Conservation (phyloP, 2,888 invertebrate species). For the Odiellus spinosus region DNA sequence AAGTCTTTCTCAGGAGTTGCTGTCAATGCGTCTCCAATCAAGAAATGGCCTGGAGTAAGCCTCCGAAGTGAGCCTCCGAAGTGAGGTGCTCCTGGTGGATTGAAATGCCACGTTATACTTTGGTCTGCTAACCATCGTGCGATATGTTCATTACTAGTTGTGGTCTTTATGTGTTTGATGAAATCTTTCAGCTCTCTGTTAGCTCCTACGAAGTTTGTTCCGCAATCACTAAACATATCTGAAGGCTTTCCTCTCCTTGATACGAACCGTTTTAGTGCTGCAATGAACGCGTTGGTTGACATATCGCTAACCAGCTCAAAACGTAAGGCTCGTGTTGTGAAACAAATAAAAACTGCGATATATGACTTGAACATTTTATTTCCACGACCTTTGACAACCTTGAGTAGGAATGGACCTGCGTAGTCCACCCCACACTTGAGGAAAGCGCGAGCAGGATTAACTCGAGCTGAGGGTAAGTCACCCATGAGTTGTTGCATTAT, state of each 20-base stretch:
- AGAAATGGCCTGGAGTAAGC: slow-evolving; percentile 25
- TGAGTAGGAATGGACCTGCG: slow-evolving; percentile 7
- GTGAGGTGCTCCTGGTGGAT: slow-evolving; percentile 15
- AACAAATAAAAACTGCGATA: slow-evolving; percentile 11
- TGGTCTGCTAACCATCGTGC: slow-evolving; percentile 5
- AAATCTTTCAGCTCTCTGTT: slow-evolving; percentile 6
- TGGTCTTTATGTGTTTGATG: too few species aligned
- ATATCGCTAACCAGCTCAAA: slow-evolving; percentile 15
- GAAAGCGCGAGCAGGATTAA: slow-evolving; percentile 1
- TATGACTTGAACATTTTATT: slow-evolving; percentile 7
- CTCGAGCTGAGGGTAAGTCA: slow-evolving; percentile 3
- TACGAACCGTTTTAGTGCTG: slow-evolving; percentile 11
- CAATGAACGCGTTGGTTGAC: slow-evolving; percentile 14
- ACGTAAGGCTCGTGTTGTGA: slow-evolving; percentile 10
- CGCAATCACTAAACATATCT: slow-evolving; percentile 14
- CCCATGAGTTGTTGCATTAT: slow-evolving; percentile 4
- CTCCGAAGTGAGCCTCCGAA: slow-evolving; percentile 16
- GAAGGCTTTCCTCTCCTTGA: background rate
- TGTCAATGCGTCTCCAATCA: slow-evolving; percentile 21
- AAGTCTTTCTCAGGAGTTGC: slow-evolving; percentile 21
- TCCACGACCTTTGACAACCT: slow-evolving; percentile 1
- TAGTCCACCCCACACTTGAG: slow-evolving; percentile 3
- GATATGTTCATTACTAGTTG: background rate
- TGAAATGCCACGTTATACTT: slow-evolving; percentile 19
- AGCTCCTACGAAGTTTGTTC: slow-evolving; percentile 17